Base-by-base conservation (phyloP, 2,888 invertebrate genomes). In the Drosophila prolongata region DNA sequence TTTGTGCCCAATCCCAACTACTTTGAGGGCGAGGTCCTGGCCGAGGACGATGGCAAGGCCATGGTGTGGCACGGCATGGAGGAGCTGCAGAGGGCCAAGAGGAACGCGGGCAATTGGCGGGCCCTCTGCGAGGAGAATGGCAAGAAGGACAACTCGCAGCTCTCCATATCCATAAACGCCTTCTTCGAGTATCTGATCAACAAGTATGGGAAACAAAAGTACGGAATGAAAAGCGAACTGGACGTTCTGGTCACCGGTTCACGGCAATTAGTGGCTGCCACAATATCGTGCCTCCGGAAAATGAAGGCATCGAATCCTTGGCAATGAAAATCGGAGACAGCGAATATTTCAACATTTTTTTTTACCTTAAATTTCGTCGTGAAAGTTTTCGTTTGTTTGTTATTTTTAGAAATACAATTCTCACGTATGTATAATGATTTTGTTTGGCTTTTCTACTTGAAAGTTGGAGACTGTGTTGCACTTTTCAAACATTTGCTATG, bases 221-320 rank as follows among this genome's bases (percentile, higher is more conserved):
- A 81, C 24, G 85, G 85, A 8, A 80, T 76, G 76, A 84, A 81
- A 43, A 80, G 54, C n/a, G 84, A 87, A 6, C 43, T 85, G 40
- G 84, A 89, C n/a, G 34, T 85, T 0, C 46, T 85, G 8, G 89
- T 85, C 13, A 85, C 85, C 0, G 85, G 85, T 0, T 85, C 89
- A 2, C 24, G 87, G 5, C 84, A 76, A 13, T 47, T 85, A 6
- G 87, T 85, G 6, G 84, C 77, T 1, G 84, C 79, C 62, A 77
- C 87, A 6, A 67, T 84, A 0, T 10, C 46, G 1, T 11, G 53
- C 5, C 24, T 84, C 1, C 65, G 83, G 13, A 72, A 71, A 13
- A 59, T 78, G 30, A 86, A 83, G 37, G 60, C 47, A 4, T n/a
- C 57, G 40, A 59, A 30, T 10, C 30, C 58, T 3, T 59, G 58